Base-by-base conservation (phyloP, 2,888 invertebrate genomes). In the Oscheius onirici region DNA sequence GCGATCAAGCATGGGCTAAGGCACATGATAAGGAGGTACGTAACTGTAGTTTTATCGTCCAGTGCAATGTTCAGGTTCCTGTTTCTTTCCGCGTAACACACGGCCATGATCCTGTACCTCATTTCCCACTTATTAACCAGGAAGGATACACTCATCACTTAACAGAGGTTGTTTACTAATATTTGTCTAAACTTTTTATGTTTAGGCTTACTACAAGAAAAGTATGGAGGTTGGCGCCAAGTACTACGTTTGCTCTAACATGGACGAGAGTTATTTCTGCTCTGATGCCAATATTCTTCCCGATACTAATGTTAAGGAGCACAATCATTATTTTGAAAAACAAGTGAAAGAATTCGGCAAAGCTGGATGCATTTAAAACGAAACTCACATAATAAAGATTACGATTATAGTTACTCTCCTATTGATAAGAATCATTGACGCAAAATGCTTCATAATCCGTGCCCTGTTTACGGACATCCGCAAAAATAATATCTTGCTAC, bases 91-190 rank as follows among this genome's bases (percentile, higher is more conserved):
- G 82, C 10, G 73, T 82, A 10, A 75, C 75, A 8, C 82, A 82
- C 57, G 70, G 70, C 28, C 79, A 75, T 54, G 82, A 82, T 68
- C 71, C 76, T 49, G 79, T 81, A 22, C 79, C 80, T 26, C 82
- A 82, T 66, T 54, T 81, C 15, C 82, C 82, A 44, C 41, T 65
- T 13, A 46, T 73, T 20, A 77, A 76, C 72, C 63, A 77, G 74
- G 73, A 80, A 70, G 75, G 76, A 28, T 81, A 76, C 73, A 69
- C 57, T n/a, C 81, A 81, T 46, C 81, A 81, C 61, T 73, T 73
- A 60, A 66, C 77, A 10, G 82, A 82, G 76, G 81, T 81, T n/a
- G n/a, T n/a, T n/a, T n/a, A n/a, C n/a, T n/a, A n/a, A n/a, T n/a
- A n/a, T n/a, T n/a, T n/a, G n/a, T n/a, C n/a, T n/a, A n/a, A n/a